Evolutionary conservation across 2,797 vertebrate species (phyloP).

Genomic region (Tauraco hartlaubi): DNA sequence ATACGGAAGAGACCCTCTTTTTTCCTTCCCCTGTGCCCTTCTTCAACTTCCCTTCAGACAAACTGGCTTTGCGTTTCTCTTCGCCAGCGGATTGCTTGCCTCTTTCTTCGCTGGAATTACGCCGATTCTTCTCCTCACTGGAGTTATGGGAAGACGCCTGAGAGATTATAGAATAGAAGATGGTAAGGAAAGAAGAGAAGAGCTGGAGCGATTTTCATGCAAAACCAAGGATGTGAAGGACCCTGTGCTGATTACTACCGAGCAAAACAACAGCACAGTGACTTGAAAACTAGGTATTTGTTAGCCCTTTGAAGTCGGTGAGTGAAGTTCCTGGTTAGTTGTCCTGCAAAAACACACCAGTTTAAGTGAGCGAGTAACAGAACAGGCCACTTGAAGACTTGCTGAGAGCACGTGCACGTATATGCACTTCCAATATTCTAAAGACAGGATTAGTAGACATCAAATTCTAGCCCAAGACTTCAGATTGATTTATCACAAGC

Average conservation of each 20-base stretch:
- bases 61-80: constrained; percentile 86
- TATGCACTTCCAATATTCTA: background rate
- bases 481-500: background rate
- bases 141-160: constrained; percentile 83
- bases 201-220: constrained; percentile 53
- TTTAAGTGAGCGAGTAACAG: background rate
- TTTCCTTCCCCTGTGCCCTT: constrained; percentile 82
- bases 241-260: background rate
- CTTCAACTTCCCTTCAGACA: constrained; percentile 83
- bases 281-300: background rate
- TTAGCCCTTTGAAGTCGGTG: background rate
- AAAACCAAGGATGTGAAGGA: constrained; percentile 51
- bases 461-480: background rate
- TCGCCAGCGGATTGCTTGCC: constrained; percentile 82
- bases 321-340: constrained; percentile 35
- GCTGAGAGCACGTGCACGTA: background rate
- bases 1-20: constrained; percentile 81
- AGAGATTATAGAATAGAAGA: constrained; percentile 77
- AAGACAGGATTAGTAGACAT: background rate
- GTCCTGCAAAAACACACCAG: constrained; percentile 22
- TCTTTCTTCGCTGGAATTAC: constrained; percentile 85
- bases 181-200: constrained; percentile 63
- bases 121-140: constrained; percentile 83
- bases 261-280: background rate
- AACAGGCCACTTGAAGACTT: constrained; percentile 4